Evolutionary conservation across 1,140 invertebrate species (phyloP), one percentile per base, ranked within the genome.

Genomic region (Lordiphosa collinella): DNA sequence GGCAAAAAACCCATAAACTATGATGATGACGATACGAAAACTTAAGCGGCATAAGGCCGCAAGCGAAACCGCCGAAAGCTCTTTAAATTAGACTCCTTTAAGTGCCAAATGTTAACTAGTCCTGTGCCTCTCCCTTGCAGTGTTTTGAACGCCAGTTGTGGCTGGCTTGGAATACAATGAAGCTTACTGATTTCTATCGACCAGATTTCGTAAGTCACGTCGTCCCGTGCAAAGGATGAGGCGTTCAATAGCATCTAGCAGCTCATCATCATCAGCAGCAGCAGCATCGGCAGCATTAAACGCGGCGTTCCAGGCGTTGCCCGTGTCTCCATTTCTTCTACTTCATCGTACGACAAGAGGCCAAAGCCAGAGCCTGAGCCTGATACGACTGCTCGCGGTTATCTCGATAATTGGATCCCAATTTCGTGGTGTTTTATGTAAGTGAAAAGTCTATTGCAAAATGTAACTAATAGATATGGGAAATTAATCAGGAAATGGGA

Each of bases 191-290:
- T 48, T 60, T 54, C 58, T 48, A 60, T 51, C 57, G 67, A 56
- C 34, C 62, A 59, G 51, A 64, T 58, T 52, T 61, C 47, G 56
- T 54, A 48, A 82, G 70, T 71, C 62, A 84, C 76, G 76, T 82
- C 68, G 36, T 65, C 49, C 67, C 71, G 71, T 84, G 78, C 76
- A 82, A 76, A 82, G 76, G 76, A 82, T 82, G 76, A 82, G 71
- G 76, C 76, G 67, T 68, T 50, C 58, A 56, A 63, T 40, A 52
- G 76, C 43, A 52, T 51, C 59, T 41, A 54, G 67, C 43, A 29
- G 25, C 25, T 29, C 25, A 29, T 49, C 67, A 71, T 60, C 46
- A 60, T 55, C 52, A 65, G 48, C 62, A 70, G 25, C 40, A 50
- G 41, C 62, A 64, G 38, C 53, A 64, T 64, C 62, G 64, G 55